Evolutionary conservation across 2,113 vertebrate genomes (phyloP).

Genomic region (Notarius quadriscutis): DNA sequence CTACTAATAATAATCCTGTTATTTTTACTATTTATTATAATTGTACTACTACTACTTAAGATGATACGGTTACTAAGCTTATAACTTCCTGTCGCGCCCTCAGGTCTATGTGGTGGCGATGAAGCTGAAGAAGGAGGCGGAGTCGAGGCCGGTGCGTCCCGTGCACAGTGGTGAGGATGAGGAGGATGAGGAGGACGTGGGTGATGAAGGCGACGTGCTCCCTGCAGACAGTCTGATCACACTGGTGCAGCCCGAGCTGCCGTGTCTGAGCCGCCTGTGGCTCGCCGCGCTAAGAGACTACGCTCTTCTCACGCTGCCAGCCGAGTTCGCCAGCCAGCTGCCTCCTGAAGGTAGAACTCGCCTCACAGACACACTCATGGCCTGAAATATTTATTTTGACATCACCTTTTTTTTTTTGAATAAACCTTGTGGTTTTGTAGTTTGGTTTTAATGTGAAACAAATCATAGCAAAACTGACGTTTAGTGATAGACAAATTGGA

Average conservation of each 20-base stretch:
- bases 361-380: neutral
- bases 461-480: too few relatives aligned
- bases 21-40: too few relatives aligned
- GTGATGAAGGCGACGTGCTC: conserved; percentile 76
- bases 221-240: conserved; percentile 95
- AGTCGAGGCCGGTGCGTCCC: conserved; percentile 74
- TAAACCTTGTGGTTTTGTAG: too few relatives aligned
- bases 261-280: conserved; percentile 91
- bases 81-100: neutral
- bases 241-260: conserved; percentile 91
- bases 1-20: too few relatives aligned
- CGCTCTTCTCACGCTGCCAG: conserved; percentile 90
- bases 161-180: conserved; percentile 77
- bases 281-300: conserved; percentile 92
- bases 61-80: neutral
- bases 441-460: too few relatives aligned
- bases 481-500: neutral
- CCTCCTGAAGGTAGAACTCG: conserved; percentile 87
- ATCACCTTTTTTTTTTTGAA: neutral
- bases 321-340: conserved; percentile 97
- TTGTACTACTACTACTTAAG: neutral
- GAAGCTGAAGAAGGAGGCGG: conserved; percentile 95
- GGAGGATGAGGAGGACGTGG: conserved; percentile 83
- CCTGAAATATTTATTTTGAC: neutral
- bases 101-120: conserved; percentile 97